A percentile compares a stretch with the other conserved stretches of the same genome.
Conservation (phyloP, 2,113 vertebrate species). For the Peromyscus maniculatus region DNA sequence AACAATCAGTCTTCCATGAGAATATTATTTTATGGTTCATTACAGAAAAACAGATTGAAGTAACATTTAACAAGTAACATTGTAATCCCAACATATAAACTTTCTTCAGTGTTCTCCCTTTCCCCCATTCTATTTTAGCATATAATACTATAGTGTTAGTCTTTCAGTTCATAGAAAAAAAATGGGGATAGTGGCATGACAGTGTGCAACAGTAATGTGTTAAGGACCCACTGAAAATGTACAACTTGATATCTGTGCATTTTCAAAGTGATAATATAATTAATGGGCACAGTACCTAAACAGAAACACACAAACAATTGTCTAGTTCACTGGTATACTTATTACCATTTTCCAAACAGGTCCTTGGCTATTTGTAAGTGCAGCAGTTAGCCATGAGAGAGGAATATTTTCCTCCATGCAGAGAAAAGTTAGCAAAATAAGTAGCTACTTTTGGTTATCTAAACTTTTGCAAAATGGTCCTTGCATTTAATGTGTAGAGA, state of each 20-base stretch:
- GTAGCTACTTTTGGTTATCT: not conserved
- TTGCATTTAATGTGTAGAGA: not conserved
- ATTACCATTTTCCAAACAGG: not conserved
- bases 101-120: not conserved
- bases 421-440: not conserved
- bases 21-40: not conserved
- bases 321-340: not conserved
- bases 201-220: not conserved
- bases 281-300: not conserved
- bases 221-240: not conserved
- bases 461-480: not conserved
- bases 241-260: not conserved
- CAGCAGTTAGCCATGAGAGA: not conserved
- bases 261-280: not conserved
- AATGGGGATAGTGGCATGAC: not conserved
- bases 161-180: not conserved
- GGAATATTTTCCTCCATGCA: fast-evolving
- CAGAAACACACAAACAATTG: not conserved
- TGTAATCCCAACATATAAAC: not conserved
- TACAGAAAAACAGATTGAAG: not conserved
- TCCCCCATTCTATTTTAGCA: not conserved
- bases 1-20: not conserved
- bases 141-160: no score
- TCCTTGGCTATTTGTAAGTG: not conserved
- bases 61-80: not conserved